Percentiles rank a stretch among this genome's conserved stretches.
phyloP scores from a whole-genome alignment of 1,140 invertebrate species.

The Sinonovacula constricta region DNA sequence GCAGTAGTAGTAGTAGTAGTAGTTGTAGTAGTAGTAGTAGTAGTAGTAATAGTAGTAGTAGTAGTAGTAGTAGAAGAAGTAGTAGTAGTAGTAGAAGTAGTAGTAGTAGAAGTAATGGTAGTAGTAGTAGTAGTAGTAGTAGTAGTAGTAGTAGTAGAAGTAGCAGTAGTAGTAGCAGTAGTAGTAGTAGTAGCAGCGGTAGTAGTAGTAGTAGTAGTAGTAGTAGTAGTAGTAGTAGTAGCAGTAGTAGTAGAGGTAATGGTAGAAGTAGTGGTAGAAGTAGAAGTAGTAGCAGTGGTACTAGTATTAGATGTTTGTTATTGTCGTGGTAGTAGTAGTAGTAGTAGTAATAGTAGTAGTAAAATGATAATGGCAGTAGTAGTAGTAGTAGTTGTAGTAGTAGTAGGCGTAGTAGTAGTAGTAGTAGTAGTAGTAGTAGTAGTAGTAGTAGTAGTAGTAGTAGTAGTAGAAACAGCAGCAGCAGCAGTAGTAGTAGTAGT shows the following conservation, averaged over 20 bases:
- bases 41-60: slow-evolving; percentile 16
- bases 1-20: slow-evolving; percentile 38
- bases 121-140: slow-evolving; percentile 37
- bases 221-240: slow-evolving; percentile 25
- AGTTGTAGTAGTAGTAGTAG: slow-evolving; percentile 16
- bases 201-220: slow-evolving; percentile 17
- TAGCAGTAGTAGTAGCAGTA: slow-evolving; percentile 36
- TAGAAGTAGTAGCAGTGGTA: slow-evolving; percentile 10
- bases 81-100: not conserved
- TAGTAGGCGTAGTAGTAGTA: too few relatives aligned
- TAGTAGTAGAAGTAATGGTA: too few relatives aligned
- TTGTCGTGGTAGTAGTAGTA: not conserved
- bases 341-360: not conserved
- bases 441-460: too few relatives aligned
- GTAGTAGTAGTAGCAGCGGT: slow-evolving; percentile 29
- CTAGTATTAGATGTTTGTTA: not conserved
- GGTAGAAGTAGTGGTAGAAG: too few relatives aligned
- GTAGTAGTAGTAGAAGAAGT: not conserved
- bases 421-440: too few relatives aligned
- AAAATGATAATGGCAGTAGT: not conserved
- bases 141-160: slow-evolving; percentile 36
- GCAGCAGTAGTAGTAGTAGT: too few relatives aligned
- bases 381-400: too few relatives aligned
- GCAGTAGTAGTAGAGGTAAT: too few relatives aligned
- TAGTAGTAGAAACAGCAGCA: too few relatives aligned